Conservation (phyloP, 2,888 invertebrate genomes). For the Lathronympha strigana region DNA sequence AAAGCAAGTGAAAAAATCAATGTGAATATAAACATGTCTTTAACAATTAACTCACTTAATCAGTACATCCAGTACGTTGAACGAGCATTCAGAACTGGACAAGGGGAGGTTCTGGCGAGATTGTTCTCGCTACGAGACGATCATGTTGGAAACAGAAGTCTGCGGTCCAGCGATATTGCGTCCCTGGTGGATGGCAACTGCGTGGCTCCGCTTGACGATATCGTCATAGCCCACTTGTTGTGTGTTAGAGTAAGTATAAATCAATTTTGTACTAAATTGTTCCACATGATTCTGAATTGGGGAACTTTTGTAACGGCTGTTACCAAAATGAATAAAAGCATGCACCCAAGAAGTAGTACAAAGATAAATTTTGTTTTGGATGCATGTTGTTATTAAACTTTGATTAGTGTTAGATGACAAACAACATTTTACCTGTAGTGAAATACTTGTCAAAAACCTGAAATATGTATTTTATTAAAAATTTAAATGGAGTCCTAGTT, state of each 20-base stretch:
- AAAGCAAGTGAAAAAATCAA: slow-evolving; percentile 6
- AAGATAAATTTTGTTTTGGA: too few relatives aligned
- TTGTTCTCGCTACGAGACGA: slow-evolving; percentile 85
- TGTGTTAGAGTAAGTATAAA: slow-evolving; percentile 81
- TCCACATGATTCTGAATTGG: too few relatives aligned
- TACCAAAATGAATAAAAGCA: too few relatives aligned
- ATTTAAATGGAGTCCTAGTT: too few relatives aligned
- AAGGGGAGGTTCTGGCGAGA: slow-evolving; percentile 80
- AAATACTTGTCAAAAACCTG: too few relatives aligned
- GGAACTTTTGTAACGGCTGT: too few relatives aligned
- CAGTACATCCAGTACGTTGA: slow-evolving; percentile 75
- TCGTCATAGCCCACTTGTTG: slow-evolving; percentile 87
- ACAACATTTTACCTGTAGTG: too few relatives aligned
- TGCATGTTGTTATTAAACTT: too few relatives aligned
- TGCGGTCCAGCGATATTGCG: slow-evolving; percentile 86
- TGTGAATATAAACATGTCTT: slow-evolving; percentile 50
- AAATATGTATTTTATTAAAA: too few relatives aligned
- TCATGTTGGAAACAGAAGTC: slow-evolving; percentile 85
- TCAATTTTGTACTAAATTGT: too few relatives aligned
- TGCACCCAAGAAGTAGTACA: too few relatives aligned
- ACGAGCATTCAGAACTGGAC: slow-evolving; percentile 80
- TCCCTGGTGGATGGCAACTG: slow-evolving; percentile 85
- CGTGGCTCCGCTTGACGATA: slow-evolving; percentile 87
- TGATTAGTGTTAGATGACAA: too few relatives aligned
- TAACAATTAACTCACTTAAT: slow-evolving; percentile 63